Evolutionary conservation across 2,888 invertebrate species (phyloP).

Genomic region (Apodemia zela): DNA sequence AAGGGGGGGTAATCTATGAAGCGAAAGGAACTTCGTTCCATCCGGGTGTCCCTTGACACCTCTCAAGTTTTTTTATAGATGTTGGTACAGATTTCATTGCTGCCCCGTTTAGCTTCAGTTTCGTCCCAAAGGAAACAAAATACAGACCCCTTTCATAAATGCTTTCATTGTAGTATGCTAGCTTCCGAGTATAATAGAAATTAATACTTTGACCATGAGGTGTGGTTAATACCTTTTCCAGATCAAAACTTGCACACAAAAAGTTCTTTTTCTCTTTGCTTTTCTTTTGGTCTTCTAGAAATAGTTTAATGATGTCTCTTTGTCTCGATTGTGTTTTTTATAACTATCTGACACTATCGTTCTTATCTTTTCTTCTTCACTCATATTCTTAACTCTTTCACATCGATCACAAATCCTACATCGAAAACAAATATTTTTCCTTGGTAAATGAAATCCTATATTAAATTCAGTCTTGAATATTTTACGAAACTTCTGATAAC

Average conservation of each 20-base stretch:
- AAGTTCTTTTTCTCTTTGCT: neutral
- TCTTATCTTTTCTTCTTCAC: neutral
- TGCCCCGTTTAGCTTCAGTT: neutral
- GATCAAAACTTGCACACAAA: neutral
- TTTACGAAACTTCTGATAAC: slow-evolving; percentile 5
- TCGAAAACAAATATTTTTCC: too few relatives aligned
- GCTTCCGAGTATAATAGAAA: neutral
- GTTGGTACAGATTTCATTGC: too few relatives aligned
- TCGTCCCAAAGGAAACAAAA: neutral
- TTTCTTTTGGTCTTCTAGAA: neutral
- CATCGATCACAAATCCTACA: too few relatives aligned
- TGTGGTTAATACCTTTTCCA: slow-evolving; percentile 2
- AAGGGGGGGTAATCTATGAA: too few relatives aligned
- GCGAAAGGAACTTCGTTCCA: too few relatives aligned
- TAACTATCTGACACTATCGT: neutral
- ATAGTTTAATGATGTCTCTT: neutral
- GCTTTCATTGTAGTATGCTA: neutral
- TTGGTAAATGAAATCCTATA: neutral
- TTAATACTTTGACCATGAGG: neutral
- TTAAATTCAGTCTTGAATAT: slow-evolving; percentile 3
- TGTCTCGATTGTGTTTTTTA: neutral
- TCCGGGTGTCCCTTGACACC: too few relatives aligned
- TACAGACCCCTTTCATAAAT: neutral
- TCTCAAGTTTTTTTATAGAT: too few relatives aligned
- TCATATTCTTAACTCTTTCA: neutral